These are phyloP conservation scores for Cavia aperea DNA, from an alignment of 2,113 vertebrate genomes.

Conservation along the genomic window DNA sequence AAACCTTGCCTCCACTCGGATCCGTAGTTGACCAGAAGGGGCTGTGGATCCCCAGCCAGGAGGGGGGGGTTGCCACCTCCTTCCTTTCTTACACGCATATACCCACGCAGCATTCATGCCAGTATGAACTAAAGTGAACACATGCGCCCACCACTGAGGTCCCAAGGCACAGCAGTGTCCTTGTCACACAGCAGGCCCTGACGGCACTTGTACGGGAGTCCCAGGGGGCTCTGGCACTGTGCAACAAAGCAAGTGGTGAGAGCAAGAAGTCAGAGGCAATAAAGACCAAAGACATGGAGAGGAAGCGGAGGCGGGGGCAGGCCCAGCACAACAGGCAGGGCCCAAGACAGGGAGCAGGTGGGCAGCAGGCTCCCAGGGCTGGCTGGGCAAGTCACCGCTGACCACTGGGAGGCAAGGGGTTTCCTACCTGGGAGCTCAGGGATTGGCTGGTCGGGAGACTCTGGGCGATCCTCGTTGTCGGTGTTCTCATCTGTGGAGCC, in stretches of 20 bases:
- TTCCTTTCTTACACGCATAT: not conserved
- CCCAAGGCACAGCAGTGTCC: not conserved
- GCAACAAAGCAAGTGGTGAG: not conserved
- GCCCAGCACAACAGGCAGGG: not conserved
- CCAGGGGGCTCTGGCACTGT: not conserved
- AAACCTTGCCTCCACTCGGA: not conserved
- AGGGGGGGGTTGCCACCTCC: not conserved
- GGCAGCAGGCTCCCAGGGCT: not conserved
- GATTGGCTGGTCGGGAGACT: constrained; percentile 77
- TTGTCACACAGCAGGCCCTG: too few species aligned
- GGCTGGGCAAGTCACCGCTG: not conserved
- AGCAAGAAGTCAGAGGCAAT: not conserved
- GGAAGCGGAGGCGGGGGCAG: not conserved
- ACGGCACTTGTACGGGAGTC: not conserved
- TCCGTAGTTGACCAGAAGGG: not conserved
- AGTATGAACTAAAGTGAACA: not conserved
- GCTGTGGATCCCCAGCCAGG: too few species aligned
- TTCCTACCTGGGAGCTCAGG: constrained; percentile 83
- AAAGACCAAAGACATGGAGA: not conserved
- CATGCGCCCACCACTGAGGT: not conserved
- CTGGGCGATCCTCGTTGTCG: constrained; percentile 77
- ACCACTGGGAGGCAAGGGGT: not conserved
- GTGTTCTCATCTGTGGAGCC: constrained; percentile 92
- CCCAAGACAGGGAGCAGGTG: not conserved
- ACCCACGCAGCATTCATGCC: not conserved